A percentile compares a stretch with the other conserved stretches of the same genome.
These are phyloP conservation scores for Oligia fasciuncula DNA, from an alignment of 2,888 invertebrate species.

Conservation along the genomic window DNA sequence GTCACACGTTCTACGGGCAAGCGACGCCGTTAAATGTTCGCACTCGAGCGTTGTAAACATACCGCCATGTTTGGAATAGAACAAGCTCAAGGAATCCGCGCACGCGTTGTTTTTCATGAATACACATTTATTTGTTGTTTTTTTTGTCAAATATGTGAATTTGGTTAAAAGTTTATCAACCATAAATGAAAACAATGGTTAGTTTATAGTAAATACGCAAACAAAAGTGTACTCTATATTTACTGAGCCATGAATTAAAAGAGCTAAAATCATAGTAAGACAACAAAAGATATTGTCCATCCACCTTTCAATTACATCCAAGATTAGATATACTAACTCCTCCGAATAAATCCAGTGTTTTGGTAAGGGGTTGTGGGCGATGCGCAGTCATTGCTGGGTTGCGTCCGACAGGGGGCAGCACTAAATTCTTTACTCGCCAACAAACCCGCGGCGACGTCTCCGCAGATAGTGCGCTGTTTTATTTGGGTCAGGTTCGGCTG, in stretches of 20 bases:
- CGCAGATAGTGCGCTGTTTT: slow-evolving; percentile 76
- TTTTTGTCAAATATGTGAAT: neutral
- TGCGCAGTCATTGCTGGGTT: slow-evolving; percentile 64
- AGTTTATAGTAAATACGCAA: neutral
- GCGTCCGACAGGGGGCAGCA: slow-evolving; percentile 76
- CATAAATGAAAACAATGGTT: neutral
- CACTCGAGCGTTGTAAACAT: slow-evolving; percentile 81
- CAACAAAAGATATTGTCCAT: slow-evolving; percentile 7
- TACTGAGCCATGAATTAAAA: neutral
- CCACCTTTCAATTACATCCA: slow-evolving; percentile 39
- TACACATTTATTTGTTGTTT: neutral
- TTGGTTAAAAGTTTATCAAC: neutral
- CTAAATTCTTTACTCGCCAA: slow-evolving; percentile 81
- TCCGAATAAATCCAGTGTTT: slow-evolving; percentile 51
- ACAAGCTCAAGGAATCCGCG: slow-evolving; percentile 60
- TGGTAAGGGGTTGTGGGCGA: slow-evolving; percentile 32
- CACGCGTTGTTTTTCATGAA: slow-evolving; percentile 32
- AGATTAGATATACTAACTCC: slow-evolving; percentile 12
- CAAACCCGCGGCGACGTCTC: slow-evolving; percentile 76
- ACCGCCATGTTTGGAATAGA: slow-evolving; percentile 76
- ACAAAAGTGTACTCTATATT: neutral
- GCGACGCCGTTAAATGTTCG: slow-evolving; percentile 79
- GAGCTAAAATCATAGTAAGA: neutral
- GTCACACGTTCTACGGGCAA: slow-evolving; percentile 74
- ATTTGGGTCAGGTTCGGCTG: slow-evolving; percentile 80